Percentiles rank a stretch among this genome's conserved stretches.
Evolutionary conservation across 2,888 invertebrate species (phyloP).

Genomic region (Caenorhabditis sulstoni): DNA sequence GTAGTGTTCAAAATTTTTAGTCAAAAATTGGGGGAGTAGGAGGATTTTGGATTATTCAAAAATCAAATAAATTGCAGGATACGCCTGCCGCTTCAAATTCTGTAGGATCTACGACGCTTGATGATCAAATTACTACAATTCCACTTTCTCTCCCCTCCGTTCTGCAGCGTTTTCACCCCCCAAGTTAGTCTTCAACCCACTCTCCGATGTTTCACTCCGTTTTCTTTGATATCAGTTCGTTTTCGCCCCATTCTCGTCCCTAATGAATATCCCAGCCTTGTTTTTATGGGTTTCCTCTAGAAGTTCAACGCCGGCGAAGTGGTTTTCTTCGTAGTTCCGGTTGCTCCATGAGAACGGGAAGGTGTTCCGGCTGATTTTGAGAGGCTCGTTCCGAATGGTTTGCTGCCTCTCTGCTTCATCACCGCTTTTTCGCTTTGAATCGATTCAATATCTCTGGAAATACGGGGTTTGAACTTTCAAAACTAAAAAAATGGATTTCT

Average conservation of each 20-base stretch:
- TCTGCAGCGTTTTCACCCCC: constrained; percentile 50
- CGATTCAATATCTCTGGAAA: constrained; percentile 54
- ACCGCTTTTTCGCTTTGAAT: constrained; percentile 53
- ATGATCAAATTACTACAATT: constrained; percentile 8
- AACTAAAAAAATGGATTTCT: not conserved
- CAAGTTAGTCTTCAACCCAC: not conserved
- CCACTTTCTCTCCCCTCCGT: constrained; percentile 10
- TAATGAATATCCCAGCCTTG: constrained; percentile 39
- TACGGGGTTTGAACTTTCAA: not conserved
- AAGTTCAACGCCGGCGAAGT: constrained; percentile 30
- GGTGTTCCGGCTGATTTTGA: not conserved
- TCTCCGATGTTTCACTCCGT: not conserved
- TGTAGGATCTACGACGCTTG: constrained; percentile 76
- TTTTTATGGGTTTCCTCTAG: constrained; percentile 13
- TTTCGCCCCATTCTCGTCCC: not conserved
- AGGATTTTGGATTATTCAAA: not conserved
- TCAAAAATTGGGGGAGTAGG: not conserved
- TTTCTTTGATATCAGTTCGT: constrained; percentile 28
- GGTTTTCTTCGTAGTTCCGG: constrained; percentile 2
- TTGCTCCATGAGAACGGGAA: not conserved
- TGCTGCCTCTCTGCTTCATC: constrained; percentile 15
- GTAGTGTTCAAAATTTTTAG: not conserved
- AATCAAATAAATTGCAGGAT: constrained; percentile 65
- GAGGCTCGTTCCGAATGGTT: not conserved
- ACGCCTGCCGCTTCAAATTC: constrained; percentile 78